Base-by-base conservation (phyloP, 2,113 vertebrate species). In the Oplegnathus fasciatus region DNA sequence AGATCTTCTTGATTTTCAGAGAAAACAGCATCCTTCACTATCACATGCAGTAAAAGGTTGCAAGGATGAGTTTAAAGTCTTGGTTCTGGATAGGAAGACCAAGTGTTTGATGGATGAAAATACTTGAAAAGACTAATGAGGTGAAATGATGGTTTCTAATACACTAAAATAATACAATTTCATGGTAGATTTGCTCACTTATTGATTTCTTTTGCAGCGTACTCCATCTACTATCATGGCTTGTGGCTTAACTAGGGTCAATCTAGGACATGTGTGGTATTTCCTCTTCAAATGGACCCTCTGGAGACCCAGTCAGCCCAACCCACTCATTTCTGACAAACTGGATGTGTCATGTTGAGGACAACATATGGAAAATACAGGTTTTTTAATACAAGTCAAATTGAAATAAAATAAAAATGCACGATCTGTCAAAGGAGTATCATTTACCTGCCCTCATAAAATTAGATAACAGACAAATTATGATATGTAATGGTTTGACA, bases 281-380 rank as follows among this genome's bases (percentile, higher is more conserved):
- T 90, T 90, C 89, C 90, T 87, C 78, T 81, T 66, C 62, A 60
- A 69, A 58, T 40, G 20, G 55, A 68, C 32, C 32, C 78, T 84
- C 77, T 28, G 44, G 74, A 78, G 72, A 87, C 8, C 6, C 40
- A 24, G 18, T 46, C 8, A 50, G 67, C 28, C 82, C 62, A 69
- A 60, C 75, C 62, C 75, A 85, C 24, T 32, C 46, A 69, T 77
- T 30, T 52, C 58, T 32, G 0, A 69, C 42, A 75, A 77, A 72
- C 44, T 73, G 60, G n/a, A 52, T 57, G 5, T 69, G 46, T 26
- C 28, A 69, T 11, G 9, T 68, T 62, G 10, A 9, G 18, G 4
- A 22, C 22, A 46, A 46, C 13, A 26, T 30, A 7, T 55, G 13
- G n/a, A 32, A 68, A 75, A 2, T 14, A 10, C 64, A 2, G 18